Evolutionary conservation across 1,140 invertebrate genomes (phyloP), one percentile per base, ranked within the genome.

Genomic region (Camponotus floridanus): DNA sequence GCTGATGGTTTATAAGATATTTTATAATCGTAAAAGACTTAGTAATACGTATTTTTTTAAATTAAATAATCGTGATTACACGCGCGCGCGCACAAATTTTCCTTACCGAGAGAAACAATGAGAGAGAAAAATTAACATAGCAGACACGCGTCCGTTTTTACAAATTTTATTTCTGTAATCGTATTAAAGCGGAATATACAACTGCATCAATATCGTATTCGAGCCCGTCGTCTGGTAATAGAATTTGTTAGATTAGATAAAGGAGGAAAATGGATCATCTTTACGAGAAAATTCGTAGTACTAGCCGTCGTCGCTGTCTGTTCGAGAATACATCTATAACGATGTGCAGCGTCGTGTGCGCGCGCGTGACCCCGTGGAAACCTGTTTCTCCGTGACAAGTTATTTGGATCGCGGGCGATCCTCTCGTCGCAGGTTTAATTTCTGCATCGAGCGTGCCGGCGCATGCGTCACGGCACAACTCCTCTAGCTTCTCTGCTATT

Each of bases 351-450:
- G 21, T 7, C 36, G 48, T 18, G 48, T 9, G 48, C 45, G 21
- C 31, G 33, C 33, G 48, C 7, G 26, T 45, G 55, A 78, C 68
- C 55, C 61, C 76, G 81, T 87, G 59, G 88, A 90, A 90, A 90
- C 89, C 89, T 90, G 88, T 90, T 83, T 89, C 86, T 59, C 33
- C 68, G 80, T 85, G 68, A 71, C 80, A 86, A 87, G 88, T 89
- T 90, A 90, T 90, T 90, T 90, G 88, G 67, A 90, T 89, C 88
- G 76, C 86, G 85, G 68, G 86, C 86, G 84, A 89, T 88, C 79
- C 79, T 84, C 55, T 87, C 64, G 39, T 36, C 57, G 76, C 79
- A 68, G 68, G 85, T 87, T 89, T 89, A 87, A 90, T 90, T 90
- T 87, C 88, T 90, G 85, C 85, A 59, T 36, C 62, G 78, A 78